Percentiles rank a stretch among this genome's conserved stretches.
Conservation (phyloP, 2,797 vertebrate genomes). For the Vultur gryphus region DNA sequence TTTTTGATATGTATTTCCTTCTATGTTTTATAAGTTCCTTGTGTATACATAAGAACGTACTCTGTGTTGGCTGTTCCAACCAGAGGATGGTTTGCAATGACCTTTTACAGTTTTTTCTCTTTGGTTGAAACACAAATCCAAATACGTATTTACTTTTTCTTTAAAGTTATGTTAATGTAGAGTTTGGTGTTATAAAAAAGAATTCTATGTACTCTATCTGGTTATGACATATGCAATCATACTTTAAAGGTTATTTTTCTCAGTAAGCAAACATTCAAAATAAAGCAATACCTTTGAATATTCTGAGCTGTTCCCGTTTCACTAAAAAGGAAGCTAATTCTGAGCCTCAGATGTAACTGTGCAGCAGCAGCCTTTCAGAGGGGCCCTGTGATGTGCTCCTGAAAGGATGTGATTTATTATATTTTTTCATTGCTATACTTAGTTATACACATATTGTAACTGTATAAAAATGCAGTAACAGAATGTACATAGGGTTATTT, state of each 20-base stretch:
- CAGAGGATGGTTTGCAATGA: background rate
- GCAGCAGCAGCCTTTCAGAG: background rate
- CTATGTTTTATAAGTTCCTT: background rate
- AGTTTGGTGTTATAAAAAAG: background rate
- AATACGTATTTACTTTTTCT: background rate
- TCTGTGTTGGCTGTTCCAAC: background rate
- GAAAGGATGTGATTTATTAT: slow-evolving; percentile 21
- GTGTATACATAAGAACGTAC: background rate
- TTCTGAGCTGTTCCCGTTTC: background rate
- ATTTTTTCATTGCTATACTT: slow-evolving; percentile 17
- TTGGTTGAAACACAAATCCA: background rate
- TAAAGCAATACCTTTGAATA: background rate
- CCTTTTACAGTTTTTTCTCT: background rate
- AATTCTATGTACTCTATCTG: background rate
- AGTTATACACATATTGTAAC: background rate
- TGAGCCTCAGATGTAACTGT: background rate
- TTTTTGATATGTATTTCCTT: background rate
- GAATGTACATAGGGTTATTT: background rate
- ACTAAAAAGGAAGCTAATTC: background rate
- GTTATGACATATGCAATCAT: background rate
- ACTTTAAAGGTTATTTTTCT: background rate
- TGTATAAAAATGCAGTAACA: slow-evolving; percentile 20
- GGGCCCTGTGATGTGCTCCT: background rate
- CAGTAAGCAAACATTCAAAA: background rate
- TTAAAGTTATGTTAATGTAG: background rate